phyloP scores from a whole-genome alignment of 2,797 vertebrate species.

The Ficedula albicollis region DNA sequence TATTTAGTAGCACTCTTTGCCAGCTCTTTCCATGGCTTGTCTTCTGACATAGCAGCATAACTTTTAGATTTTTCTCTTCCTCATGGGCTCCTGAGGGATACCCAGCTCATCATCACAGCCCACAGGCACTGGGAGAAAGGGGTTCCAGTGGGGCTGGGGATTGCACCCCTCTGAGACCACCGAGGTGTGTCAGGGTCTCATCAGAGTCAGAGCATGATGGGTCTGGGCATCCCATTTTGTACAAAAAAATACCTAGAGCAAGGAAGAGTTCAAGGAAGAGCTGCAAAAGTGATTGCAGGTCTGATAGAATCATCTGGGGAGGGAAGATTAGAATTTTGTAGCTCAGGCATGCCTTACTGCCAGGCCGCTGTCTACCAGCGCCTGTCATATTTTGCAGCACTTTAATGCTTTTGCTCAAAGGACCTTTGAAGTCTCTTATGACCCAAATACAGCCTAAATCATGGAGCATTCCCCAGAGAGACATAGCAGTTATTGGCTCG shows the following conservation, averaged over 20 bases:
- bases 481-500: not conserved
- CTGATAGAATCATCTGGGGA: not conserved
- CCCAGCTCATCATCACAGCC: not conserved
- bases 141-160: not conserved
- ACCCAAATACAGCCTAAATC: slow-evolving; percentile 32
- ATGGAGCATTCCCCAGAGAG: not conserved
- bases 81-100: not conserved
- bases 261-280: not conserved
- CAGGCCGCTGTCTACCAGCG: not conserved
- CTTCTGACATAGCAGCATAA: not conserved
- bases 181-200: not conserved
- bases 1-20: not conserved
- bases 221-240: not conserved
- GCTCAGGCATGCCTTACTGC: not conserved
- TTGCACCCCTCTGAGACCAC: not conserved
- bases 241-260: not conserved
- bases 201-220: not conserved
- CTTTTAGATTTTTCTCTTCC: not conserved
- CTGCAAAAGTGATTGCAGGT: not conserved
- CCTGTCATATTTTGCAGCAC: not conserved
- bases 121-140: accelerated
- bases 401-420: slow-evolving; percentile 28
- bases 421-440: slow-evolving; percentile 39
- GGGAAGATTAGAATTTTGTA: not conserved
- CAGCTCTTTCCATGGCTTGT: not conserved